Evolutionary conservation across 2,888 invertebrate genomes (phyloP).

Genomic region (Perizoma flavofasciatum): DNA sequence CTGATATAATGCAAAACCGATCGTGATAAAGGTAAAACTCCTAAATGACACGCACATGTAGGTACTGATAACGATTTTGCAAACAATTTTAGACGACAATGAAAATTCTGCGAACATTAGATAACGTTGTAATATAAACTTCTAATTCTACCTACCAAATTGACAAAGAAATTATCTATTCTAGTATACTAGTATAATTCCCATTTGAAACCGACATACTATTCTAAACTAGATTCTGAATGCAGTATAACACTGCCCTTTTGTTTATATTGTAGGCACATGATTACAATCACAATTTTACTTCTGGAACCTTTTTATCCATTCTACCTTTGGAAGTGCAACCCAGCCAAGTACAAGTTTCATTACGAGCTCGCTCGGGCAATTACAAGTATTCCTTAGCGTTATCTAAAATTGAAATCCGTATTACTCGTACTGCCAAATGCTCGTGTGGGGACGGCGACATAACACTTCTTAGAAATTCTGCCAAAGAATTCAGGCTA

Average conservation of each 20-base stretch:
- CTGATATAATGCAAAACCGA: constrained; percentile 60
- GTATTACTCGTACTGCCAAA: constrained; percentile 60
- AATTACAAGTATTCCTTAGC: constrained; percentile 62
- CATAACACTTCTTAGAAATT: constrained; percentile 34
- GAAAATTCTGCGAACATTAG: constrained; percentile 30
- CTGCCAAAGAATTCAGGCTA: constrained; percentile 30
- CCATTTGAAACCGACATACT: too few species aligned
- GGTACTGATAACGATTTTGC: constrained; percentile 48
- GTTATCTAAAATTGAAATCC: constrained; percentile 71
- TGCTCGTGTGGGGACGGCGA: constrained; percentile 45
- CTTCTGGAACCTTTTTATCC: constrained; percentile 17
- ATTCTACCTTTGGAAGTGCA: constrained; percentile 21
- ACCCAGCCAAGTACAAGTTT: constrained; percentile 39
- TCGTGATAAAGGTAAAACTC: constrained; percentile 59
- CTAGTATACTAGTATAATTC: too few species aligned
- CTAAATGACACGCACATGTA: constrained; percentile 50
- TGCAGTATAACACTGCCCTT: too few species aligned
- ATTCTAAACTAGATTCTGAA: too few species aligned
- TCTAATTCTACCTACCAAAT: too few species aligned
- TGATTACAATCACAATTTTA: constrained; percentile 6
- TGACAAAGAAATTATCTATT: too few species aligned
- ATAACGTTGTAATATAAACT: background rate
- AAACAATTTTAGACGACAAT: constrained; percentile 43
- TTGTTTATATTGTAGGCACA: too few species aligned
- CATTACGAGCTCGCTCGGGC: constrained; percentile 45